A percentile compares a stretch with the other conserved stretches of the same genome.
These are phyloP conservation scores for Zoanthus sansibaricus DNA, from an alignment of 92 coral and sea anemone species.

Conservation along the genomic window DNA sequence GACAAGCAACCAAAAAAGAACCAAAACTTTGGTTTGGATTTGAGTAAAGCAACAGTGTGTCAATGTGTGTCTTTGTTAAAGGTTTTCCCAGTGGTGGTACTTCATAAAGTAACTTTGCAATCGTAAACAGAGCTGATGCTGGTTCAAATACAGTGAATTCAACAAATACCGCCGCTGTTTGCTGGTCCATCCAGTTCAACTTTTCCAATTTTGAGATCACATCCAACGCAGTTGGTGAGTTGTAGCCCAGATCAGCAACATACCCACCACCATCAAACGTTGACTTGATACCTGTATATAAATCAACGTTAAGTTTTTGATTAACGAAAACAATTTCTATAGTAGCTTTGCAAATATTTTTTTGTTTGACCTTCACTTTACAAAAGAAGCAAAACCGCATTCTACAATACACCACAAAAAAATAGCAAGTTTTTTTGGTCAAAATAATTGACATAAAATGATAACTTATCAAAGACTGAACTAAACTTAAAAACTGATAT, in stretches of 20 bases:
- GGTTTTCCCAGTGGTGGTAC: slow-evolving; percentile 77
- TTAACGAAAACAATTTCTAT: background rate
- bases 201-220: slow-evolving; percentile 74
- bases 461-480: too few species aligned
- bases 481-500: too few species aligned
- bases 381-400: too few species aligned
- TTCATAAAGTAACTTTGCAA: slow-evolving; percentile 79
- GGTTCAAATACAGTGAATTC: slow-evolving; percentile 95
- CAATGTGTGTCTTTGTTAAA: slow-evolving; percentile 45
- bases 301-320: background rate
- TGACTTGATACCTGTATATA: slow-evolving; percentile 18
- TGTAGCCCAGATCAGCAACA: slow-evolving; percentile 91
- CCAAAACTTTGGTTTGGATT: slow-evolving; percentile 57
- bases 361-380: too few species aligned
- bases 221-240: slow-evolving; percentile 76
- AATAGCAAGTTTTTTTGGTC: too few species aligned
- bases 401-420: too few species aligned
- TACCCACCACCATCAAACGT: slow-evolving; percentile 90
- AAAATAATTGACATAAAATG: too few species aligned
- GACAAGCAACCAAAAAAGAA: slow-evolving; percentile 65
- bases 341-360: too few species aligned
- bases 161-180: slow-evolving; percentile 74
- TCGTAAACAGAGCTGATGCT: slow-evolving; percentile 78
- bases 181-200: slow-evolving; percentile 81
- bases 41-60: slow-evolving; percentile 81